Base-by-base conservation (phyloP, 2,888 invertebrate species). In the Cosmia trapezina region DNA sequence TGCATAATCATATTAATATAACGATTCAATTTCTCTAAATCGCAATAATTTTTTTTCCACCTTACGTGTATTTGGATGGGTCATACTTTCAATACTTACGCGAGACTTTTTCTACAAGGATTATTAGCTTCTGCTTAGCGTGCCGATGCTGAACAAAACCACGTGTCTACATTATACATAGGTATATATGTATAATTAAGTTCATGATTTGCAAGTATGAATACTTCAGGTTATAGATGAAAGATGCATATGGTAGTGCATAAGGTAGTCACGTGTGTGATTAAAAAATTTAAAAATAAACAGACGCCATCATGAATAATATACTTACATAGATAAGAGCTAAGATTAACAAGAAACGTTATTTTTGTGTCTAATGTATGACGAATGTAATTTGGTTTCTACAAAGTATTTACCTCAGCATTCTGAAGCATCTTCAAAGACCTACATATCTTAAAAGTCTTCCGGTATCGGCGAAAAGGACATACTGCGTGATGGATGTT, bases 1-100 rank as follows among this genome's bases (percentile, higher is more conserved):
- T 81, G 85, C 77, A 85, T 86, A 85, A 85, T 77, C 66, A 69
- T 85, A 76, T 71, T 75, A 80, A 76, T 80, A 79, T 72, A 69
- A 78, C 73, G 65, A 86, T 75, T 83, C 76, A 79, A 80, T 86
- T 86, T 86, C 85, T 82, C 82, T 75, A 71, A 49, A 37, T 68
- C 49, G 53, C 45, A 43, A 49, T 49, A 47, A 4, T 45, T 68
- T 56, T 54, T 54, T 51, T 62, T 53, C 6, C 8, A n/a, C n/a
- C 7, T 53, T 28, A n/a, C n/a, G n/a, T n/a, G n/a, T 54, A 19
- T 66, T 57, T 33, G 41, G 41, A 66, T 56, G 49, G 49, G 5
- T 53, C 59, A 73, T 49, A 53, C 64, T 53, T 53, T 70, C 17
- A 33, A 43, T 43, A n/a, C n/a, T n/a, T n/a, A 6, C 12, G 17